Conservation (phyloP, 2,888 invertebrate species). For the Vannuccia rotundouncinata region DNA sequence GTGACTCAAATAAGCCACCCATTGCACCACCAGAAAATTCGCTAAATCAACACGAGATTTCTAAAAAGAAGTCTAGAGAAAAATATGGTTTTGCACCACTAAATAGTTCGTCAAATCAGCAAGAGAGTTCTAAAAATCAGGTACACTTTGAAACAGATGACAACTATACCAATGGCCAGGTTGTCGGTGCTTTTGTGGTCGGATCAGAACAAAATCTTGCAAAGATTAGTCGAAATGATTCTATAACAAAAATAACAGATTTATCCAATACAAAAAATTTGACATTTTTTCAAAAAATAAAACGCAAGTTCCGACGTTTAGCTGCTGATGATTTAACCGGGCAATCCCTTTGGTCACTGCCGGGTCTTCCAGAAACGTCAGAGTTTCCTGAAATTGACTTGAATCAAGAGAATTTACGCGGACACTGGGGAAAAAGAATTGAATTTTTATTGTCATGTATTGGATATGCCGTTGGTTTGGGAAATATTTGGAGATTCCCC, state of each 20-base stretch:
- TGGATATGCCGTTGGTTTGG: slow-evolving; percentile 17
- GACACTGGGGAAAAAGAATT: neutral
- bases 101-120: too few species aligned
- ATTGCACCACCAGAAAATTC: too few species aligned
- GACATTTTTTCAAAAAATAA: neutral
- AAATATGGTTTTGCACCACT: too few species aligned
- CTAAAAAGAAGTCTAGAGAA: too few species aligned
- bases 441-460: slow-evolving; percentile 24
- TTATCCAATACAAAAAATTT: neutral
- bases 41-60: too few species aligned
- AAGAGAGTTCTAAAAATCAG: too few species aligned
- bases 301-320: neutral
- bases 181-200: neutral
- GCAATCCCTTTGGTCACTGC: neutral
- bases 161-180: too few species aligned
- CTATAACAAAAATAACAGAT: neutral
- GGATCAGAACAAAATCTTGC: neutral
- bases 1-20: too few species aligned
- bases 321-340: neutral
- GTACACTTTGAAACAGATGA: too few species aligned
- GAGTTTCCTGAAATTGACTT: neutral
- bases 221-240: neutral
- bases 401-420: neutral
- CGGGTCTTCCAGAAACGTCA: neutral
- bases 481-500: slow-evolving; percentile 14